phyloP scores from a whole-genome alignment of 1,140 invertebrate species.

The Drosophila serrata region DNA sequence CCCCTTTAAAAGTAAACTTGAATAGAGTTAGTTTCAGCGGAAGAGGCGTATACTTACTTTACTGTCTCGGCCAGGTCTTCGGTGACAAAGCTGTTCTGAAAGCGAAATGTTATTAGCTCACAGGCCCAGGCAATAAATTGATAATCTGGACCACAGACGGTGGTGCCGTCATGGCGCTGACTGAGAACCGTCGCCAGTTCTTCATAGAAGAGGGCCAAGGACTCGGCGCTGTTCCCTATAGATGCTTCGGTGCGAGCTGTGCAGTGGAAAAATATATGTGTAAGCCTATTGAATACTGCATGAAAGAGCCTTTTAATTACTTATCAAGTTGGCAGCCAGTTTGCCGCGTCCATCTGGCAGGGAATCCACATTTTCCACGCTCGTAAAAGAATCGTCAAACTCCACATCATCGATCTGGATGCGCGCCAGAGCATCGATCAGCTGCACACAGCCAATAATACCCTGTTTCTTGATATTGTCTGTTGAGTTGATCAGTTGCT shows the following conservation, averaged over 20 bases:
- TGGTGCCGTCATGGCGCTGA: slow-evolving; percentile 65
- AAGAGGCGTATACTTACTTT: slow-evolving; percentile 30
- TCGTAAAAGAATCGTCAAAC: slow-evolving; percentile 47
- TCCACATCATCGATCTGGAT: slow-evolving; percentile 36
- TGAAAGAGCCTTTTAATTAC: slow-evolving; percentile 34
- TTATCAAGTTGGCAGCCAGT: slow-evolving; percentile 82
- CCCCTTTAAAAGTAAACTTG: slow-evolving; percentile 67
- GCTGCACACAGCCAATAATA: slow-evolving; percentile 85
- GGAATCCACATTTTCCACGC: slow-evolving; percentile 62
- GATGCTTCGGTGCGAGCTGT: slow-evolving; percentile 78
- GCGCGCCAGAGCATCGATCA: slow-evolving; percentile 85
- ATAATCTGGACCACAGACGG: slow-evolving; percentile 86
- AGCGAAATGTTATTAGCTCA: slow-evolving; percentile 87
- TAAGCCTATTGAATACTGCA: not conserved
- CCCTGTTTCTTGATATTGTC: slow-evolving; percentile 85
- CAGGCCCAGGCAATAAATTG: slow-evolving; percentile 88
- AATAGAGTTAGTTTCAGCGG: not conserved
- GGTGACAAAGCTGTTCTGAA: slow-evolving; percentile 88
- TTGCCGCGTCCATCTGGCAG: slow-evolving; percentile 79
- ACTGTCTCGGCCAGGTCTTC: slow-evolving; percentile 61
- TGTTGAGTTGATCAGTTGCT: slow-evolving; percentile 87
- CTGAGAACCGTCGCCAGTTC: slow-evolving; percentile 88
- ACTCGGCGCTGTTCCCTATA: slow-evolving; percentile 85
- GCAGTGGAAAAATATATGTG: not conserved
- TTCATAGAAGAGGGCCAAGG: slow-evolving; percentile 90